These are phyloP conservation scores for Microtus ochrogaster DNA, from an alignment of 2,113 vertebrate genomes.

Conservation along the genomic window DNA sequence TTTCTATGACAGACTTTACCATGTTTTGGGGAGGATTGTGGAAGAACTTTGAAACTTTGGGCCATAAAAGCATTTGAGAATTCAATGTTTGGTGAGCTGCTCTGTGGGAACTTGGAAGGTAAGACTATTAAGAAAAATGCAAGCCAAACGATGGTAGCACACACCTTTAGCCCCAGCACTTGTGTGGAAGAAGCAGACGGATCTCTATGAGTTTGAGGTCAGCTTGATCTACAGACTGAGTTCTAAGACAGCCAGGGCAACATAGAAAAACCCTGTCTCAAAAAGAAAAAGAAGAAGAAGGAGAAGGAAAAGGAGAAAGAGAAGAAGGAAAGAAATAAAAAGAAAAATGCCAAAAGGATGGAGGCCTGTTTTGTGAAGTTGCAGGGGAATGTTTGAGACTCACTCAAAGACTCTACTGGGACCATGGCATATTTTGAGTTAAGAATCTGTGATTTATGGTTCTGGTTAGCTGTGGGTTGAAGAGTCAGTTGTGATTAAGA, in stretches of 20 bases:
- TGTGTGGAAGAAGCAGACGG: too few species aligned
- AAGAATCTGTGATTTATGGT: neutral
- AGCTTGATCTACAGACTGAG: neutral
- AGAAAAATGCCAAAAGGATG: neutral
- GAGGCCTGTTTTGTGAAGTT: neutral
- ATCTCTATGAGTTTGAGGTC: neutral
- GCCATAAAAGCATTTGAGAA: neutral
- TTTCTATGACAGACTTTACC: too few species aligned
- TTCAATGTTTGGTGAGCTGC: neutral
- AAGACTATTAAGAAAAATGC: neutral
- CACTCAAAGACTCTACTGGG: neutral
- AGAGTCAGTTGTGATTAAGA: neutral
- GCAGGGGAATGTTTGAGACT: neutral
- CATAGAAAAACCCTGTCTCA: neutral
- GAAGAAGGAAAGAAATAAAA: too few species aligned
- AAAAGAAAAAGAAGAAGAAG: neutral
- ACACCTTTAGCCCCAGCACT: neutral
- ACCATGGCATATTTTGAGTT: neutral
- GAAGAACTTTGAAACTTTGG: neutral
- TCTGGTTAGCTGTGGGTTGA: neutral
- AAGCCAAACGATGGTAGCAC: neutral
- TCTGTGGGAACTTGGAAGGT: neutral
- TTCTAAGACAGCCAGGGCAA: neutral
- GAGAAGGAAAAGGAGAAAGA: too few species aligned
- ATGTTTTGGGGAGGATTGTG: neutral